Evolutionary conservation across 2,888 invertebrate species (phyloP), one percentile per base, ranked within the genome.

Genomic region (Nebria brevicollis): DNA sequence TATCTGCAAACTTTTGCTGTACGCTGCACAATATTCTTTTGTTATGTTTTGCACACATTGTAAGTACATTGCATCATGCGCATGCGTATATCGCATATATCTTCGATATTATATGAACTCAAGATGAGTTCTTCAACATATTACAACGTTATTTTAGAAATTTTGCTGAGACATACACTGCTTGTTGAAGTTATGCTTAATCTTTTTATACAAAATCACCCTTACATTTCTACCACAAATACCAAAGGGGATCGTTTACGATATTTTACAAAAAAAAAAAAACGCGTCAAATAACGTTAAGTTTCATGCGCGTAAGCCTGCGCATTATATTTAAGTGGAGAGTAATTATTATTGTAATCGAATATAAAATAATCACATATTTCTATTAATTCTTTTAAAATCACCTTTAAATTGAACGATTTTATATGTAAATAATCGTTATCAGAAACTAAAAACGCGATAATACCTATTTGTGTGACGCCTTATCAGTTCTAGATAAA

Each of bases 1-100:
- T 78, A 78, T 78, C 78, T 78, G 26, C 77, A 43, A 70, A 65
- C 75, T 64, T 73, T 54, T 77, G 77, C 77, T 73, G 72, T 72
- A 72, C 77, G 64, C 15, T 77, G 77, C 77, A 77, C 34, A 34
- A 34, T 26, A 70, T 76, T 64, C 77, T 77, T 77, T 70, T 70
- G 70, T 70, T 54, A 8, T 54, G 54, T 54, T 54, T 54, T 54
- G 34, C 13, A 13, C 54, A 54, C 54, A 54, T 54, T 7, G 11
- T 11, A 11, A 54, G 54, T 54, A 54, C 54, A 54, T 54, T 54
- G 54, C 54, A 54, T 2, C 11, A 11, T 6, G 54, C 54, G 54
- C 54, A 54, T 54, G 54, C 54, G 54, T 13, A 54, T 13, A 8
- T 2, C 54, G 8, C 54, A 54, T 13, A 5, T 34, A 13, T 54